phyloP scores from a whole-genome alignment of 1,140 invertebrate species.

The Sesamia nonagrioides region DNA sequence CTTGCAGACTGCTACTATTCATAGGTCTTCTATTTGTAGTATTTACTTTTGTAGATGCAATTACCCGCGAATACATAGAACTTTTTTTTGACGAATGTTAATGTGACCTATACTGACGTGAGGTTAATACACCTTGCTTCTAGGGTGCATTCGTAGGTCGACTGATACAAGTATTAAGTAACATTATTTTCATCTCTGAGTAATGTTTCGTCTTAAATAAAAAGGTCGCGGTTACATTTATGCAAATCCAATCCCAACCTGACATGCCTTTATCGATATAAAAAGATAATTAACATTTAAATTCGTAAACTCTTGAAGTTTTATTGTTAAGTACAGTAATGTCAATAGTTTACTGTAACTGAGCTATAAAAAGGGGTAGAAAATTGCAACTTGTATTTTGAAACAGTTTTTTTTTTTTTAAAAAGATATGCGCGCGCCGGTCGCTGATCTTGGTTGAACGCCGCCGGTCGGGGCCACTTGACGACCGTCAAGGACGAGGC shows the following conservation, averaged over 20 bases:
- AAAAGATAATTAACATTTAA: background rate
- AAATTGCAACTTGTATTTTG: background rate
- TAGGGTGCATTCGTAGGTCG: conserved; percentile 63
- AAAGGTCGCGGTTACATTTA: background rate
- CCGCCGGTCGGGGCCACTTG: conserved; percentile 29
- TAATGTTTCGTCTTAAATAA: conserved; percentile 2
- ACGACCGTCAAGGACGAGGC: conserved; percentile 27
- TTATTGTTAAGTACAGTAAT: background rate
- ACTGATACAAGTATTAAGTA: background rate
- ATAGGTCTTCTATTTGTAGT: conserved; percentile 3
- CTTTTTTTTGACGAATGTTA: conserved; percentile 27
- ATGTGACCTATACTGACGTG: conserved; percentile 58
- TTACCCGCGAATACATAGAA: conserved; percentile 16
- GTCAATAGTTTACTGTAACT: background rate
- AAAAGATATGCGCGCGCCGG: conserved; percentile 26
- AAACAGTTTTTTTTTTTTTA: no score
- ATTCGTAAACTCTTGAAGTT: background rate
- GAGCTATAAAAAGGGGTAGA: background rate
- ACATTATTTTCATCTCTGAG: conserved; percentile 29
- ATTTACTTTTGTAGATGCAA: conserved; percentile 8
- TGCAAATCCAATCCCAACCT: no score
- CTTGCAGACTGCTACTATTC: conserved; percentile 29
- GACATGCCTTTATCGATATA: background rate
- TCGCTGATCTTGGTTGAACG: conserved; percentile 45
- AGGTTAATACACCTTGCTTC: conserved; percentile 74